Evolutionary conservation across 2,113 vertebrate genomes (phyloP).

Genomic region (Pseudopodoces humilis): DNA sequence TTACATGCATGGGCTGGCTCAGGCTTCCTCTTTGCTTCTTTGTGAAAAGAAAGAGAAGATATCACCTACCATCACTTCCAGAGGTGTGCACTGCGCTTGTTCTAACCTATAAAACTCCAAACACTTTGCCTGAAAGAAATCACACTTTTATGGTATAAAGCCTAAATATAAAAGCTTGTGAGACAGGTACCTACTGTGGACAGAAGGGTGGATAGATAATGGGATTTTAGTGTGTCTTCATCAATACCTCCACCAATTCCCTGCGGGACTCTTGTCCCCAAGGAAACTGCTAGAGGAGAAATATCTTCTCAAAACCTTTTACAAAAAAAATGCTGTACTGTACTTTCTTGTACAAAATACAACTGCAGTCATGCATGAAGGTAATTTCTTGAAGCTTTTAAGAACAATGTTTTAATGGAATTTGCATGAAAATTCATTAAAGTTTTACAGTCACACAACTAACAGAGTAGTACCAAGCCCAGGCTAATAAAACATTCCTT

Average conservation of each 20-base stretch:
- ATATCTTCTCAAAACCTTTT: background rate
- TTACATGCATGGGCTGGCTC: background rate
- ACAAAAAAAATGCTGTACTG: background rate
- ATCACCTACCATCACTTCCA: background rate
- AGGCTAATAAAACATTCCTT: background rate
- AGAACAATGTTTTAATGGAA: background rate
- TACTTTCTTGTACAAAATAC: background rate
- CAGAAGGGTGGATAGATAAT: background rate
- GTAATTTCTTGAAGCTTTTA: background rate
- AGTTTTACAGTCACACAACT: background rate
- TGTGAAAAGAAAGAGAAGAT: background rate
- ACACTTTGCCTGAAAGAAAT: background rate
- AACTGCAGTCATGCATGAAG: background rate
- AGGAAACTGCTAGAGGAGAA: background rate
- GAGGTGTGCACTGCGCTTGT: background rate
- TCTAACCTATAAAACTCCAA: background rate
- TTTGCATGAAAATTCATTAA: background rate
- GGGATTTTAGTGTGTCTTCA: background rate
- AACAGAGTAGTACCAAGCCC: background rate
- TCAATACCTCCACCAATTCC: background rate
- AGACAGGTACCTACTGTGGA: background rate
- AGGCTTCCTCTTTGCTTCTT: background rate
- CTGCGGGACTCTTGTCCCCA: background rate
- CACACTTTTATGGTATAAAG: background rate
- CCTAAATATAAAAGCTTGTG: background rate